Evolutionary conservation across 2,888 invertebrate genomes (phyloP).

Genomic region (Lampropteryx suffumata): DNA sequence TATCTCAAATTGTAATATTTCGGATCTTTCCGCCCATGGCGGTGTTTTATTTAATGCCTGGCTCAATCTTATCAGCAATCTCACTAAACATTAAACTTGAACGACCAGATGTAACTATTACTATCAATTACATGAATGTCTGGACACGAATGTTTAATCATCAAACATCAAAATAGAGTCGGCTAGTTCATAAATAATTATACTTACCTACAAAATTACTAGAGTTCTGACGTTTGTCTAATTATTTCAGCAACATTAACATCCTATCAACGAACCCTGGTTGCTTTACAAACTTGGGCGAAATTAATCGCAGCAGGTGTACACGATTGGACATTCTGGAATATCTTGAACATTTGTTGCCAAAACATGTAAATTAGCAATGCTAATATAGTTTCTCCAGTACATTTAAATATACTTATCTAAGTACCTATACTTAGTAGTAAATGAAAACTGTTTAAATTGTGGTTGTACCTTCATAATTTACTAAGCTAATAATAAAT

Average conservation of each 20-base stretch:
- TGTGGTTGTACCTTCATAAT: background rate
- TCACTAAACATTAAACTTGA: background rate
- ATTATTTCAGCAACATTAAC: conserved; percentile 18
- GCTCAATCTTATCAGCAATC: conserved; percentile 2
- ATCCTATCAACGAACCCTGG: conserved; percentile 16
- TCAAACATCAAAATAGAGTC: conserved; percentile 25
- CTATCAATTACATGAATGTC: conserved; percentile 19
- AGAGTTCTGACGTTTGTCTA: conserved; percentile 8
- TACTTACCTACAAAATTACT: too few relatives aligned
- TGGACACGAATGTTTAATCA: conserved; percentile 24
- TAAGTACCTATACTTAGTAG: background rate
- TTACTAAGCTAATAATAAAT: conserved; percentile 30
- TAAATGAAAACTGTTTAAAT: background rate
- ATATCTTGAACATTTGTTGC: conserved; percentile 8
- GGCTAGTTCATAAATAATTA: conserved; percentile 25
- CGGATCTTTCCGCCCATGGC: background rate
- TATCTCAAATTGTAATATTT: too few relatives aligned
- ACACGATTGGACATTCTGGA: conserved; percentile 14
- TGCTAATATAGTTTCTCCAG: background rate
- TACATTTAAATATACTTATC: background rate
- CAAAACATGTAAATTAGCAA: conserved; percentile 17
- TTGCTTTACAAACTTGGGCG: conserved; percentile 30
- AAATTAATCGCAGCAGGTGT: conserved; percentile 39
- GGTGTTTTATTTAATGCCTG: background rate
- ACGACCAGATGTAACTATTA: background rate